Base-by-base conservation (phyloP, 2,797 vertebrate genomes). In the Chrosomus eos region DNA sequence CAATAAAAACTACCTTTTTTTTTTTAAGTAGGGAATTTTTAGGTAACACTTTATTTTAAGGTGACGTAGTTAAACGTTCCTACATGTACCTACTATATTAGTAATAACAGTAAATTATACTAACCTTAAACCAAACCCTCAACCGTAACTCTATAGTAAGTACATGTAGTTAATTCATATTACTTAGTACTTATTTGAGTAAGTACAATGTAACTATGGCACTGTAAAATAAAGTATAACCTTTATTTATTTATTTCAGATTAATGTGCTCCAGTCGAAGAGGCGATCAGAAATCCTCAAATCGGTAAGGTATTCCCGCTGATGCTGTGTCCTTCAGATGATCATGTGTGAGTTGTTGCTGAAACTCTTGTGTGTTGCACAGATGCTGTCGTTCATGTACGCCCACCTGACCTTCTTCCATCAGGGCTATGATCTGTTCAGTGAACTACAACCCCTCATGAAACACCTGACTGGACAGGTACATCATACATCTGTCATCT, bases 381-480 rank as follows among this genome's bases (percentile, higher is more conserved):
- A 99, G 98, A 99, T 99, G 98, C 92, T 99, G 84, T 98, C 97
- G 0, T 99, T 99, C 93, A 99, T 99, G 97, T 98, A 97, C 14
- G 97, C 98, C 88, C 98, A 99, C 92, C 94, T 99, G 96, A 96
- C 97, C 2, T 99, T 99, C 94, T 99, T 99, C 92, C 98, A 99
- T 89, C 98, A 99, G 95, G 98, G 98, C 89, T 99, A 99, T 88
- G 98, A 99, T 91, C 96, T 98, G 43, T 99, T 99, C 90, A 96
- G 96, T 92, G 98, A 99, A 91, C 96, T 99, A 71, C 97, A 96
- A 73, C 98, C 98, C 28, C 95, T 97, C 67, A 99, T 99, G 98
- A 98, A 97, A 88, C 97, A 97, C 55, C 96, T 99, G 7, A 97
- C 97, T 38, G 96, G 95, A 89, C 96, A 99, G 97, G 98, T 99